phyloP scores from a whole-genome alignment of 2,888 invertebrate species.

The Volucella inflata region DNA sequence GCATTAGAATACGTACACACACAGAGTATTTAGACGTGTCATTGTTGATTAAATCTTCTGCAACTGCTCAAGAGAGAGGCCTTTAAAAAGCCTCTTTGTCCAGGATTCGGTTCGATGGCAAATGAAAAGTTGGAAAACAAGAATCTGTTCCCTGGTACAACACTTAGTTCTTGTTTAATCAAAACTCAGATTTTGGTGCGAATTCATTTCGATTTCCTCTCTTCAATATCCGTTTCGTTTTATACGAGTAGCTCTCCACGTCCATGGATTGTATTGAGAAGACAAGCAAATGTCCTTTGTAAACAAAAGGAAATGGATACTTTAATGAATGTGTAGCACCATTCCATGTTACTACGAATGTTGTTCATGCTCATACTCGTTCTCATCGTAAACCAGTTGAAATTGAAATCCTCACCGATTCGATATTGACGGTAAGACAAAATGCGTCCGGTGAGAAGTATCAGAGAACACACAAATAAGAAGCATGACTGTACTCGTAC shows the following conservation, averaged over 20 bases:
- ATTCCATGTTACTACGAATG: background rate
- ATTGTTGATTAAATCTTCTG: too few relatives aligned
- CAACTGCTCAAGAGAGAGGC: too few relatives aligned
- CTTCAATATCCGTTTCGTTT: conserved; percentile 22
- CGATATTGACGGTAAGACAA: conserved; percentile 46
- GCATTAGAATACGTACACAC: too few relatives aligned
- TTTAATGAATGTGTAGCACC: too few relatives aligned
- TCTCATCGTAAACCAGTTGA: conserved; percentile 53
- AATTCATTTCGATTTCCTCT: conserved; percentile 38
- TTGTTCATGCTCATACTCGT: conserved; percentile 9
- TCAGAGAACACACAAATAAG: background rate
- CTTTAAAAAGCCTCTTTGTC: background rate
- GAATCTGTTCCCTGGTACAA: background rate
- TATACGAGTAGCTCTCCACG: background rate
- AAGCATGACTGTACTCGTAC: background rate
- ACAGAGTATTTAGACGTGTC: too few relatives aligned
- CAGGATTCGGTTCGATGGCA: background rate
- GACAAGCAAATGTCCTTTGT: conserved; percentile 43
- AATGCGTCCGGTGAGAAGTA: background rate
- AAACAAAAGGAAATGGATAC: too few relatives aligned
- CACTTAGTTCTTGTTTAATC: conserved; percentile 25
- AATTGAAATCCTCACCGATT: conserved; percentile 58
- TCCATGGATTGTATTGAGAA: conserved; percentile 2
- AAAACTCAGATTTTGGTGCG: conserved; percentile 17
- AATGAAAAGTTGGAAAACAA: background rate